phyloP scores from a whole-genome alignment of 1,140 invertebrate species.

The Caerostris extrusa region DNA sequence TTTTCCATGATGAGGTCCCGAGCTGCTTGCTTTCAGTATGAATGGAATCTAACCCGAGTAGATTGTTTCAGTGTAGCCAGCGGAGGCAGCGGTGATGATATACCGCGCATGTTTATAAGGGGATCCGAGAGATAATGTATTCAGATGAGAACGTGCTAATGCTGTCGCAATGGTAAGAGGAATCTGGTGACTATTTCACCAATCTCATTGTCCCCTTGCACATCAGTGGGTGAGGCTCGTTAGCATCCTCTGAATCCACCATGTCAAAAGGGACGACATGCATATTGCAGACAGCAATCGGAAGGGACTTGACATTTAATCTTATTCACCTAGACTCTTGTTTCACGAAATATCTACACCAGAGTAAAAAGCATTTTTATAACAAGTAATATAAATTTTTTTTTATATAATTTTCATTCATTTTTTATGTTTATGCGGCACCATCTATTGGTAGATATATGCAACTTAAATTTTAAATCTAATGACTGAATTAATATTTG shows the following conservation, averaged over 20 bases:
- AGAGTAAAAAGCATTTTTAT: too few species aligned
- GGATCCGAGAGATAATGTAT: neutral
- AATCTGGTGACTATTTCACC: neutral
- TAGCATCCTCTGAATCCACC: neutral
- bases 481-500: too few species aligned
- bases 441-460: too few species aligned
- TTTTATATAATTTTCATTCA: too few species aligned
- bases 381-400: too few species aligned
- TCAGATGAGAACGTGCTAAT: neutral
- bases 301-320: too few species aligned
- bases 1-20: too few species aligned
- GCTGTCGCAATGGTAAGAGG: constrained; percentile 1
- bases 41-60: neutral
- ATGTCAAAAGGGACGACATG: neutral
- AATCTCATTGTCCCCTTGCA: constrained; percentile 24
- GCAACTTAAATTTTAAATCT: too few species aligned
- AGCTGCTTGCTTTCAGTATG: neutral
- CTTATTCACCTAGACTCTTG: too few species aligned
- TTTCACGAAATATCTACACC: too few species aligned
- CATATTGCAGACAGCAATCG: too few species aligned
- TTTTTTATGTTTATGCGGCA: too few species aligned
- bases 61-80: neutral
- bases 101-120: neutral
- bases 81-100: neutral
- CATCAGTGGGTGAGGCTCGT: neutral